Percentiles rank a stretch among this genome's conserved stretches.
These are phyloP conservation scores for Tachysurus fulvidraco DNA, from an alignment of 2,113 vertebrate genomes.

Conservation along the genomic window DNA sequence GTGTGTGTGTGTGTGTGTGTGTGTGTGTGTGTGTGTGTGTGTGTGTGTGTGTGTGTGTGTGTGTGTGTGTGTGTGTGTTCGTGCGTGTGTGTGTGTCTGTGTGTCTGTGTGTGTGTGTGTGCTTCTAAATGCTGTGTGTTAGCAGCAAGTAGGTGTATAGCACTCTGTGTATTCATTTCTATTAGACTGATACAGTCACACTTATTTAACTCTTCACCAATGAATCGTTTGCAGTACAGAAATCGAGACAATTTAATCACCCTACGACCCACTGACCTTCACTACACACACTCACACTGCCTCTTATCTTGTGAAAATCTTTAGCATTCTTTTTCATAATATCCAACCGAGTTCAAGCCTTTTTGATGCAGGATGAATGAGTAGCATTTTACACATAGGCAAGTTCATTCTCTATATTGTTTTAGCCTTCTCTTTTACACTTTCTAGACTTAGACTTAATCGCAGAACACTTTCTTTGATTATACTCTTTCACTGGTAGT, in stretches of 20 bases:
- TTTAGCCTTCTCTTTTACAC: neutral
- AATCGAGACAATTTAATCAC: neutral
- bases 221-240: neutral
- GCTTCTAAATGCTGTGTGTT: neutral
- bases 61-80: too few relatives aligned
- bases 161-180: neutral
- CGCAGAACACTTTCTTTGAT: neutral
- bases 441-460: neutral
- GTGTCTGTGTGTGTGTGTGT: neutral
- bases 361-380: neutral
- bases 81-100: too few relatives aligned
- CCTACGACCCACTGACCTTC: constrained; percentile 1
- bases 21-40: neutral
- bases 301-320: neutral
- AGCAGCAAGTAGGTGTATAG: neutral
- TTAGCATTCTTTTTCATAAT: neutral
- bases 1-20: neutral
- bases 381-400: neutral
- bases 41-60: neutral
- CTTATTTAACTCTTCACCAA: neutral
- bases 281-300: neutral
- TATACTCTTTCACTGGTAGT: neutral
- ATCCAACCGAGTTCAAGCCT: neutral
- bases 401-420: neutral
- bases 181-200: neutral